Conservation (phyloP, 1,140 invertebrate species). For the Drosophila triauraria region DNA sequence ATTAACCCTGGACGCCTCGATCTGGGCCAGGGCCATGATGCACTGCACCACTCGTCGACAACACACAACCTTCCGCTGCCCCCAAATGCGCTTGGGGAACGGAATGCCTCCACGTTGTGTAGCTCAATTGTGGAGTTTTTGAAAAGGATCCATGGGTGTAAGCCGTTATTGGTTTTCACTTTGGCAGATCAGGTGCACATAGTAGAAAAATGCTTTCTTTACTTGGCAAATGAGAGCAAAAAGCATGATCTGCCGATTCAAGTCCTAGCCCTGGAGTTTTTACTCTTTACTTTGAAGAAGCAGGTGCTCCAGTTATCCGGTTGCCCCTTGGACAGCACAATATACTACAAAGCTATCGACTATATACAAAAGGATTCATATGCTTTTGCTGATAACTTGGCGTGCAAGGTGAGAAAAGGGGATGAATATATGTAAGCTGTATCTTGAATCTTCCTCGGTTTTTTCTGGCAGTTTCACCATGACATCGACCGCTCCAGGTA, state of each 20-base stretch:
- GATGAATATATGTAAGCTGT: neutral
- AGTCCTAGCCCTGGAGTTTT: constrained; percentile 41
- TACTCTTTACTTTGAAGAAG: constrained; percentile 66
- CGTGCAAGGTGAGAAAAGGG: constrained; percentile 55
- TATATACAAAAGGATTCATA: constrained; percentile 52
- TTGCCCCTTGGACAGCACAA: neutral
- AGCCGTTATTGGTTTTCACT: constrained; percentile 26
- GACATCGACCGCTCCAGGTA: constrained; percentile 62
- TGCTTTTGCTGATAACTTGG: constrained; percentile 52
- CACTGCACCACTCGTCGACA: constrained; percentile 35
- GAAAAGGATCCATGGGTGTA: no score
- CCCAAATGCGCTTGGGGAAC: constrained; percentile 68
- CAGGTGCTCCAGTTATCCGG: constrained; percentile 23
- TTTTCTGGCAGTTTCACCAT: constrained; percentile 29
- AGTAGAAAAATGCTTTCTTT: no score
- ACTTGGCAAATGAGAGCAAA: no score
- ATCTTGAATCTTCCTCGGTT: neutral
- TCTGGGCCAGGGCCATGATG: constrained; percentile 60
- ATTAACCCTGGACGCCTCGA: constrained; percentile 66
- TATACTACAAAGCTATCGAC: constrained; percentile 15
- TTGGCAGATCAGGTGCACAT: constrained; percentile 5
- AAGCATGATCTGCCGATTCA: constrained; percentile 29
- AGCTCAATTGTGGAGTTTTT: no score
- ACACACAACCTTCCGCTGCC: constrained; percentile 73
- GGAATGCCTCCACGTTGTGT: constrained; percentile 38